A percentile compares a stretch with the other conserved stretches of the same genome.
These are phyloP conservation scores for Diarsia brunnea DNA, from an alignment of 2,888 invertebrate species.

Conservation along the genomic window DNA sequence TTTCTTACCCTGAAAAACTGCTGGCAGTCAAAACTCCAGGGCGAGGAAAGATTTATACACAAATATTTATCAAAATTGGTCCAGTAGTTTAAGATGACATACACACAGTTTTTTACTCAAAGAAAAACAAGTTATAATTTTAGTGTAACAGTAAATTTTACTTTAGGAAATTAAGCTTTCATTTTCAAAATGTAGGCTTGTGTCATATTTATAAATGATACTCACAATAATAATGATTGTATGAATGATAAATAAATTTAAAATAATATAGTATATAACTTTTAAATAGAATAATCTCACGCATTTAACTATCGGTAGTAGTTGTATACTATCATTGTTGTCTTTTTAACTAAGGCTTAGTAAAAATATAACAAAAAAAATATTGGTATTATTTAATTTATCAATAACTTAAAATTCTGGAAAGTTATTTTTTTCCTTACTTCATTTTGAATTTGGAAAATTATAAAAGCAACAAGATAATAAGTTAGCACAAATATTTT, in stretches of 20 bases:
- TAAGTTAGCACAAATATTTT: constrained; percentile 30
- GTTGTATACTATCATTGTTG: constrained; percentile 42
- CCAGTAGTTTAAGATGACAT: constrained; percentile 63
- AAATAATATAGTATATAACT: constrained; percentile 11
- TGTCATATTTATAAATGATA: constrained; percentile 33
- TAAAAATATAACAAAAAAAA: constrained; percentile 10
- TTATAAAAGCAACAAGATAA: constrained; percentile 4
- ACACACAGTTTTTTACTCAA: constrained; percentile 38
- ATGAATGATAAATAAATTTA: constrained; percentile 16
- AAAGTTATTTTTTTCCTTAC: not conserved
- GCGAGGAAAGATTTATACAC: constrained; percentile 17
- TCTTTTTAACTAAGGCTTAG: constrained; percentile 54
- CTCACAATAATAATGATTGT: constrained; percentile 30
- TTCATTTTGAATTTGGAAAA: constrained; percentile 4
- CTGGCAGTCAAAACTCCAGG: constrained; percentile 57
- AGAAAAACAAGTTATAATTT: constrained; percentile 11
- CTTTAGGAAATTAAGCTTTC: constrained; percentile 13
- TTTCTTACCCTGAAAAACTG: constrained; percentile 50
- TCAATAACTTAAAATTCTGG: not conserved
- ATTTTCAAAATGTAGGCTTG: constrained; percentile 37
- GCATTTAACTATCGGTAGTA: constrained; percentile 41
- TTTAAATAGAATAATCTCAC: constrained; percentile 26
- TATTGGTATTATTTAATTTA: not conserved
- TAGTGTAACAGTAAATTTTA: not conserved
- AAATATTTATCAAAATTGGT: constrained; percentile 46